Percentiles rank a stretch among this genome's conserved stretches.
phyloP scores from a whole-genome alignment of 2,797 vertebrate genomes.

The Anas flavirostris region DNA sequence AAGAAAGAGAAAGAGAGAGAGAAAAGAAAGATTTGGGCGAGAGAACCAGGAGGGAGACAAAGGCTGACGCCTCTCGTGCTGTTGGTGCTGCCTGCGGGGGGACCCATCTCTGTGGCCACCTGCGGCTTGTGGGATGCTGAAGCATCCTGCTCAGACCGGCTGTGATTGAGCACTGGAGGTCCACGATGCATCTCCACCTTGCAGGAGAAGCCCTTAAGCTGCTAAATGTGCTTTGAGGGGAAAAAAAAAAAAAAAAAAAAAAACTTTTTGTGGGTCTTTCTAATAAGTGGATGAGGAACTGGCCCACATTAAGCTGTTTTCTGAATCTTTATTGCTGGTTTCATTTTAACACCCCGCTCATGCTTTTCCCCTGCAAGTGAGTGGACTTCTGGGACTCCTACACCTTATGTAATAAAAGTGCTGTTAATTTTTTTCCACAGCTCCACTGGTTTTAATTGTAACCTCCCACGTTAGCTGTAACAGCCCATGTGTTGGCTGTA shows the following conservation, averaged over 20 bases:
- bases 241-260: too few species aligned
- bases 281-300: not conserved
- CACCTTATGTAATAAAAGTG: not conserved
- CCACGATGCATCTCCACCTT: rapidly evolving
- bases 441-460: constrained; percentile 11
- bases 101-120: not conserved
- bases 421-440: not conserved
- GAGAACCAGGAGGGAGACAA: not conserved
- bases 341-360: not conserved
- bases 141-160: rapidly evolving
- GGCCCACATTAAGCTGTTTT: not conserved
- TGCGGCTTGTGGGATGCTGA: rapidly evolving
- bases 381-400: not conserved
- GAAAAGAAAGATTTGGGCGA: not conserved
- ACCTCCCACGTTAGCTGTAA: not conserved
- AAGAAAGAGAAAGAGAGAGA: too few species aligned
- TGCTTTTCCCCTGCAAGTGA: not conserved
- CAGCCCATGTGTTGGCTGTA: not conserved
- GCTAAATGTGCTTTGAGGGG: not conserved
- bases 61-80: not conserved
- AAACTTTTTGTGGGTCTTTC: not conserved
- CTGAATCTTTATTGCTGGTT: not conserved
- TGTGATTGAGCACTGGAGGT: rapidly evolving
- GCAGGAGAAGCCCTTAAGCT: not conserved
- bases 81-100: not conserved